phyloP scores from a whole-genome alignment of 2,113 vertebrate species.

The Baryphthengus martii region DNA sequence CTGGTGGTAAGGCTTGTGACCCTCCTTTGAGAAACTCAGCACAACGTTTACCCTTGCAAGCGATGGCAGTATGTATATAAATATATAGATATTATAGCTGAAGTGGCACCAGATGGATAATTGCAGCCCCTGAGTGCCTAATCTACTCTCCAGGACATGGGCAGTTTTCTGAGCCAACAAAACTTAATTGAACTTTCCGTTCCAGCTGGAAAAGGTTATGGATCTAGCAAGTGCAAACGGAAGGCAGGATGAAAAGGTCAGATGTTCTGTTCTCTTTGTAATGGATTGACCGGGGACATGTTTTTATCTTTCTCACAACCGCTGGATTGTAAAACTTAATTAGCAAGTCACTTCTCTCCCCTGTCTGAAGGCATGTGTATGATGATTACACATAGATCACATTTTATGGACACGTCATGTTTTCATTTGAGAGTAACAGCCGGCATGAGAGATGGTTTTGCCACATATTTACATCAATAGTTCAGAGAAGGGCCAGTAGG shows the following conservation, averaged over 20 bases:
- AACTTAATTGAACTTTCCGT: conserved; percentile 83
- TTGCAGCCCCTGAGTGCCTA: conserved; percentile 78
- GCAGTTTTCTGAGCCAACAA: conserved; percentile 82
- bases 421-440: background rate
- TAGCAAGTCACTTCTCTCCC: conserved; percentile 41
- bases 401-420: conserved; percentile 44
- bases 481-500: conserved; percentile 17
- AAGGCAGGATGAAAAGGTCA: conserved; percentile 79
- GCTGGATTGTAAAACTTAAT: conserved; percentile 74
- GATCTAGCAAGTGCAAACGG: conserved; percentile 63
- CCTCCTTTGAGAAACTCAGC: background rate
- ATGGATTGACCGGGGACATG: conserved; percentile 75
- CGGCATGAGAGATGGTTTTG: background rate
- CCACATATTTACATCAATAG: conserved; percentile 8
- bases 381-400: conserved; percentile 53
- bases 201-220: conserved; percentile 84
- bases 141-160: conserved; percentile 79
- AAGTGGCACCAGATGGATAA: conserved; percentile 81
- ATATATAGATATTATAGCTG: conserved; percentile 72
- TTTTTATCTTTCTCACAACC: conserved; percentile 65
- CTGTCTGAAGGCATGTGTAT: conserved; percentile 24
- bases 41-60: conserved; percentile 10
- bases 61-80: conserved; percentile 55
- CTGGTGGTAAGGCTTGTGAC: background rate
- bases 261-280: conserved; percentile 69